Base-by-base conservation (phyloP, 2,113 vertebrate species). In the Oreochromis spilurus region DNA sequence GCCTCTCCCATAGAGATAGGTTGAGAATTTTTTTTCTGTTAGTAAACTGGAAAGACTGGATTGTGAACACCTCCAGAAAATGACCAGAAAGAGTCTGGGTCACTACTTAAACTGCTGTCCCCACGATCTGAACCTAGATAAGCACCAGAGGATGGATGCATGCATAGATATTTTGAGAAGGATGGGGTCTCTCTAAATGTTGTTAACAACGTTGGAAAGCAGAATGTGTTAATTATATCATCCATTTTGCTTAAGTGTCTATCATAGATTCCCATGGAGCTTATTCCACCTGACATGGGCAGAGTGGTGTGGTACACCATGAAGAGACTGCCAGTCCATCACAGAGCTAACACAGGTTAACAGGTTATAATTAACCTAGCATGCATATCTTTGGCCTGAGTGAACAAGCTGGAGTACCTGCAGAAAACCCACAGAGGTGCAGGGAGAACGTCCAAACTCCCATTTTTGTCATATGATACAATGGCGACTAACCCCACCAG, bases 101-200 rank as follows among this genome's bases (percentile, higher is more conserved):
- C n/a, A 24, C n/a, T 43, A 24, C 38, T 70, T 72, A 72, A 72
- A 72, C 40, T 72, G 40, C 21, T 72, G 14, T 48, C 0, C 40
- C 13, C 21, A 21, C 1, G 0, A 29, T 26, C 21, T 45, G 40
- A 45, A 45, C 21, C 21, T 72, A 17, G 67, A 72, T 45, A 45
- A 72, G 67, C 21, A 10, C 13, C n/a, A 2, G 19, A 72, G n/a
- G 0, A 43, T 24, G n/a, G 65, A 16, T 43, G 0, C 12, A 0
- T 70, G 38, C n/a, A 43, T 70, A 24, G 40, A 75, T 21, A 38
- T 67, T 65, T 38, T 13, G 6, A 24, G 21, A 72, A 9, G 8
- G 65, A 72, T 26, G 8, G 14, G 0, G 21, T 72, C 40, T 62
- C 29, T 60, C 16, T 31, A 31, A 55, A 24, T 55, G 21, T 55